Base-by-base conservation (phyloP, 2,113 vertebrate species). In the Microtus richardsoni region DNA sequence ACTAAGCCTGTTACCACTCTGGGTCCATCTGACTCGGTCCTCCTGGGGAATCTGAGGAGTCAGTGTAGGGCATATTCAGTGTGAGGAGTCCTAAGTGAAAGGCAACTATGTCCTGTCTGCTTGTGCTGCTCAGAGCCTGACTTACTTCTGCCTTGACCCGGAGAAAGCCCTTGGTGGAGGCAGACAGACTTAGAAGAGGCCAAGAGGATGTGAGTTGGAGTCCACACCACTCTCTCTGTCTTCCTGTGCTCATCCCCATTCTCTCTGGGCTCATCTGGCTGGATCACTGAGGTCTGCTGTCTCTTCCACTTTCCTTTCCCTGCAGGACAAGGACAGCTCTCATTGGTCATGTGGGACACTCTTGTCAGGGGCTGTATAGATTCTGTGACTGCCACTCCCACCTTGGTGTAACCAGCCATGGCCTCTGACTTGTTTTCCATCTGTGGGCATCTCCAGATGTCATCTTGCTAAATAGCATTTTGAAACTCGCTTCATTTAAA, bases 201-300 rank as follows among this genome's bases (percentile, higher is more conserved):
- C 85, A 16, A 33, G 85, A 73, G 87, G 88, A 73, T 54, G 1
- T 49, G 77, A 60, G 54, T 74, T 87, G 60, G 41, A 30, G 58
- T 1, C 2, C 39, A 33, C 8, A 12, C 62, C 14, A 8, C 66
- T 75, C 0, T 9, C 71, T 64, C 44, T 64, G 5, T 71, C 52
- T 94, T 97, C 92, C 94, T 92, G 68, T 92, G 66, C n/a, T 92
- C 39, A 0, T 62, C 49, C 82, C 90, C 28, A 47, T 70, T 71
- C 85, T 88, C 58, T 66, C 64, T 36, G 80, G 68, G 75, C 54
- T 84, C 64, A 62, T 49, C 26, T 52, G 28, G 79, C 5, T 1
- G 64, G 47, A 5, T 36, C 44, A 62, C 47, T 44, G 44, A 9
- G 1, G 54, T 9, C 21, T 13, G 0, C 74, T 28, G 6, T 70